A percentile compares a stretch with the other conserved stretches of the same genome.
Conservation (phyloP, 1,140 invertebrate genomes). For the Lucilia sericata region DNA sequence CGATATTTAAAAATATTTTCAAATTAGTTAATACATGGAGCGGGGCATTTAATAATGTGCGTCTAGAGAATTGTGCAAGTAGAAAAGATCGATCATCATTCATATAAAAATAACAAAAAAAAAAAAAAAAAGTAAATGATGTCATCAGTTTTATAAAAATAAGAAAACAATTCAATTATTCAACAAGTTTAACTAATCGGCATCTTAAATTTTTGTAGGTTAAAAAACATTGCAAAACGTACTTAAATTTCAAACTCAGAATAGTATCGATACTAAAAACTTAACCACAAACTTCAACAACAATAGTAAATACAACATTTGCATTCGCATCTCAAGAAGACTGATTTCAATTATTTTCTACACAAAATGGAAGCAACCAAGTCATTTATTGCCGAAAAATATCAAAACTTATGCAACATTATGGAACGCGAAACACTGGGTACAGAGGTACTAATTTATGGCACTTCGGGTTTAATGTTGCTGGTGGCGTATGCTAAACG, state of each 20-base stretch:
- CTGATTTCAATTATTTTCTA: conserved; percentile 15
- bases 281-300: neutral
- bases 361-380: conserved; percentile 52
- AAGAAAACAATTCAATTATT: neutral
- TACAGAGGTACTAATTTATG: conserved; percentile 59
- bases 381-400: conserved; percentile 55
- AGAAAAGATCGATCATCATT: neutral
- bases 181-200: conserved; percentile 33
- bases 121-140: conserved; percentile 18
- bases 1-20: neutral
- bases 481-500: conserved; percentile 61
- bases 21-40: neutral
- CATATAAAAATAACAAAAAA: no score
- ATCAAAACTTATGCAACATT: conserved; percentile 63
- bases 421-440: conserved; percentile 62
- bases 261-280: neutral
- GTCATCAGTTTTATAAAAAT: conserved; percentile 5
- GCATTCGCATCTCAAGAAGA: neutral
- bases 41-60: neutral
- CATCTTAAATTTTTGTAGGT: conserved; percentile 37
- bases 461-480: conserved; percentile 59
- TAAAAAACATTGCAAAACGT: conserved; percentile 27
- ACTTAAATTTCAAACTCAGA: conserved; percentile 12
- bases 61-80: neutral
- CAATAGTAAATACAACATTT: neutral